Conservation (phyloP, 2,888 invertebrate genomes). For the Drosophila antonietae region DNA sequence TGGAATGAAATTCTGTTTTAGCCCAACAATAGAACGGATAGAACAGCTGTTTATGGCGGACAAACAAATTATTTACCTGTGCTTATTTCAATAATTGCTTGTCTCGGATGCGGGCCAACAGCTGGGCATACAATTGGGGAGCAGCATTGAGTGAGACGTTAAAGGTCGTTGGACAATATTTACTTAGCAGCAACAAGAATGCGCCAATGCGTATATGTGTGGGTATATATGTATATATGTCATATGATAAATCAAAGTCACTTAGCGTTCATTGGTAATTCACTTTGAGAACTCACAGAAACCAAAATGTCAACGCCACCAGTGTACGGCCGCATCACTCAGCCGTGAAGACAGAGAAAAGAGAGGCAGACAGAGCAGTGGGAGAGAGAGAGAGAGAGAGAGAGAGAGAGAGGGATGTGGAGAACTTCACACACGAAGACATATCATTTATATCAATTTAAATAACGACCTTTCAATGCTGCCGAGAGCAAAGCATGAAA, state of each 20-base stretch:
- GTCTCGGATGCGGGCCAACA: constrained; percentile 46
- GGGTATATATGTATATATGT: constrained; percentile 1
- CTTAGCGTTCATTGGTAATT: constrained; percentile 68
- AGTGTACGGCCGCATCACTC: constrained; percentile 43
- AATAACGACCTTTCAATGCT: constrained; percentile 80
- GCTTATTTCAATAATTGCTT: constrained; percentile 44
- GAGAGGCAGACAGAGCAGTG: not conserved
- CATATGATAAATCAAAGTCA: constrained; percentile 73
- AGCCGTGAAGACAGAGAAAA: constrained; percentile 16
- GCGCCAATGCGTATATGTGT: constrained; percentile 24
- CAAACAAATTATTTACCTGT: constrained; percentile 40
- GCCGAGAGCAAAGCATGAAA: constrained; percentile 48
- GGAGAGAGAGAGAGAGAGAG: constrained; percentile 1
- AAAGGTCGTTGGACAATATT: constrained; percentile 35
- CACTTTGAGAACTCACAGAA: constrained; percentile 54
- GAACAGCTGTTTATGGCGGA: constrained; percentile 31
- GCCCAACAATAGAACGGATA: constrained; percentile 20
- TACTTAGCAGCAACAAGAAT: constrained; percentile 47
- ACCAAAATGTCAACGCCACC: constrained; percentile 61
- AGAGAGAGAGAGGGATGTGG: constrained; percentile 1
- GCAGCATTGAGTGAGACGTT: constrained; percentile 12
- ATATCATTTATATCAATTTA: constrained; percentile 82
- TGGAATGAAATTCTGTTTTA: constrained; percentile 28
- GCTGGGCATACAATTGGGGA: constrained; percentile 41
- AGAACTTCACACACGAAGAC: constrained; percentile 42